phyloP scores from a whole-genome alignment of 2,888 invertebrate species.

The Nephrocerus scutellatus region DNA sequence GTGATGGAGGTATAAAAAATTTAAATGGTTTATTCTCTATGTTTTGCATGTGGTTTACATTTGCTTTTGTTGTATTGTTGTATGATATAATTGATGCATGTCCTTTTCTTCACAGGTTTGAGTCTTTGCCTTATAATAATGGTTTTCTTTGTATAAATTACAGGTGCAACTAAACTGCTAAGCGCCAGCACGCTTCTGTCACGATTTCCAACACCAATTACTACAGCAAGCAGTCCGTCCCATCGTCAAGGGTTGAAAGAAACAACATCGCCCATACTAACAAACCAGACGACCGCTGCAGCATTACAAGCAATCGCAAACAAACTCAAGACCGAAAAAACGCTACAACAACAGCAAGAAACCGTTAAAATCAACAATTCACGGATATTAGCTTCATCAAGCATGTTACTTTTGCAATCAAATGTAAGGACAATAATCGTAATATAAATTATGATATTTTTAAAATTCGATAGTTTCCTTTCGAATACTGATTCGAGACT shows the following conservation, averaged over 20 bases:
- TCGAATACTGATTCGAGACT: too few species aligned
- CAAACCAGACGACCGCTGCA: background rate
- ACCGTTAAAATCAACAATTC: slow-evolving; percentile 32
- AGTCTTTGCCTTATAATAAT: too few species aligned
- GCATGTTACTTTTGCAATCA: slow-evolving; percentile 91
- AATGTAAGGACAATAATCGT: too few species aligned
- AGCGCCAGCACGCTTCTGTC: slow-evolving; percentile 18
- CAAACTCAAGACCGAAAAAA: slow-evolving; percentile 17
- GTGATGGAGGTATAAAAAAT: too few species aligned
- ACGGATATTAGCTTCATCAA: slow-evolving; percentile 52
- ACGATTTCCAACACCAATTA: slow-evolving; percentile 15
- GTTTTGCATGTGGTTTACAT: too few species aligned
- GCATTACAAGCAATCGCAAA: slow-evolving; percentile 9
- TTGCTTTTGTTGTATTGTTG: too few species aligned
- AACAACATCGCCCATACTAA: slow-evolving; percentile 19
- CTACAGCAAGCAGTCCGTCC: slow-evolving; percentile 16
- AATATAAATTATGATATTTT: too few species aligned
- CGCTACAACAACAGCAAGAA: slow-evolving; percentile 2
- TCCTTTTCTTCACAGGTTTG: too few species aligned
- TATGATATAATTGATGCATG: too few species aligned
- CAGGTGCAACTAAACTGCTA: slow-evolving; percentile 29
- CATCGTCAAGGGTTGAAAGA: slow-evolving; percentile 17
- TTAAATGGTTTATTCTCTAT: too few species aligned
- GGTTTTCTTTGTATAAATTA: slow-evolving; percentile 10
- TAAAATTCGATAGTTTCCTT: too few species aligned